Conservation (phyloP, 2,113 vertebrate species). For the Dipodomys merriami region DNA sequence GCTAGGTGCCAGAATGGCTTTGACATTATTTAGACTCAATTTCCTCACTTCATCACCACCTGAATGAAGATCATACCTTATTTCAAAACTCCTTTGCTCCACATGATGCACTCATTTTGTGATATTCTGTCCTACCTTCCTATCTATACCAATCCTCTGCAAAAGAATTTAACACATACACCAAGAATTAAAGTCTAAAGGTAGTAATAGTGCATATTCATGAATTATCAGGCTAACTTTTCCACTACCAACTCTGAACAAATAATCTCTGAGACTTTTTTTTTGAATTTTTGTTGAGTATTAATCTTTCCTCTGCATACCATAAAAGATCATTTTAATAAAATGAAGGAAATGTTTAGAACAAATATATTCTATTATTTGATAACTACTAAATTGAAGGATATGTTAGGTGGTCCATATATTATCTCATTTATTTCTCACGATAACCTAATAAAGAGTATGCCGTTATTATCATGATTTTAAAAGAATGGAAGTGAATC, state of each 20-base stretch:
- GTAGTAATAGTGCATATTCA: not conserved
- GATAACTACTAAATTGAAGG: not conserved
- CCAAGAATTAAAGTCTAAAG: not conserved
- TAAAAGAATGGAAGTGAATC: not conserved
- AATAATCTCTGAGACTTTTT: not conserved
- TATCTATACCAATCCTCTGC: not conserved
- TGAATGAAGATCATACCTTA: not conserved
- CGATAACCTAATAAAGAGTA: not conserved
- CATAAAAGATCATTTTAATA: not conserved
- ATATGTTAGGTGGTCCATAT: not conserved
- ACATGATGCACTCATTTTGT: not conserved
- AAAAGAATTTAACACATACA: not conserved
- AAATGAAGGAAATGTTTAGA: constrained; percentile 20
- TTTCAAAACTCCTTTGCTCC: not conserved
- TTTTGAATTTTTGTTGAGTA: not conserved
- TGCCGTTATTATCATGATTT: constrained; percentile 13
- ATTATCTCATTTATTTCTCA: constrained; percentile 25
- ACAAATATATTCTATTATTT: not conserved
- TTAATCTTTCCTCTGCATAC: not conserved
- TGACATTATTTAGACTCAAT: not conserved
- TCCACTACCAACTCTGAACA: constrained; percentile 32
- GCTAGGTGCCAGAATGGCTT: not conserved
- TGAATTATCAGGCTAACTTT: not conserved
- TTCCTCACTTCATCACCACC: too few species aligned
- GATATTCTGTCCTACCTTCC: not conserved